Evolutionary conservation across 2,888 invertebrate species (phyloP).

Genomic region (Callinectes sapidus): DNA sequence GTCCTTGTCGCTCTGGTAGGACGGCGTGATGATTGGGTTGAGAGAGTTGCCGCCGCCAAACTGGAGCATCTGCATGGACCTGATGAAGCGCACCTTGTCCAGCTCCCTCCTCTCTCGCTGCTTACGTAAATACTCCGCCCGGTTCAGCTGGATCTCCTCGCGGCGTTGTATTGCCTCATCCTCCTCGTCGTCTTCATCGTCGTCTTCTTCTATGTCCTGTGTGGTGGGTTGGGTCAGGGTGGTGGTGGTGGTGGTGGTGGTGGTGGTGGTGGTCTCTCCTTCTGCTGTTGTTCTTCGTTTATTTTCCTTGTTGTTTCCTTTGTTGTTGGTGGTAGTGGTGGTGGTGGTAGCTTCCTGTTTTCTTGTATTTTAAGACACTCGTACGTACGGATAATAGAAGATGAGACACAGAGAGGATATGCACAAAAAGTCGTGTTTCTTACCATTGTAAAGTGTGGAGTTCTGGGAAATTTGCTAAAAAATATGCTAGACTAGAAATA

Average conservation of each 20-base stretch:
- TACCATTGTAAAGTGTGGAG: too few relatives aligned
- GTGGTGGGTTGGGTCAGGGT: not conserved
- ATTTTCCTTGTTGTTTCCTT: not conserved
- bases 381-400: not conserved
- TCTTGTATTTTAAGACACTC: not conserved
- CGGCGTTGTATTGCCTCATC: constrained; percentile 80
- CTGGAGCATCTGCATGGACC: constrained; percentile 90
- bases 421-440: too few relatives aligned
- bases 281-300: not conserved
- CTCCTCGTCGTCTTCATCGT: constrained; percentile 49
- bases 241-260: not conserved
- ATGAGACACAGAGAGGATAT: too few relatives aligned
- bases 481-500: too few relatives aligned
- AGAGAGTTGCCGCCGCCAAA: constrained; percentile 80
- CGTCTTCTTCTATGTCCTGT: not conserved
- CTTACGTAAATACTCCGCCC: constrained; percentile 81
- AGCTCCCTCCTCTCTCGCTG: constrained; percentile 84
- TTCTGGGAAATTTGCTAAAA: too few relatives aligned
- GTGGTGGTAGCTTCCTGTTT: not conserved
- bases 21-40: constrained; percentile 30
- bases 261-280: not conserved
- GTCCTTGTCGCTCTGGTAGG: constrained; percentile 78
- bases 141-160: constrained; percentile 84
- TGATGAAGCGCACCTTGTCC: constrained; percentile 88
- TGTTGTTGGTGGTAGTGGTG: too few relatives aligned